Base-by-base conservation (phyloP, 1,140 invertebrate genomes). In the Potamilus streckersoni region DNA sequence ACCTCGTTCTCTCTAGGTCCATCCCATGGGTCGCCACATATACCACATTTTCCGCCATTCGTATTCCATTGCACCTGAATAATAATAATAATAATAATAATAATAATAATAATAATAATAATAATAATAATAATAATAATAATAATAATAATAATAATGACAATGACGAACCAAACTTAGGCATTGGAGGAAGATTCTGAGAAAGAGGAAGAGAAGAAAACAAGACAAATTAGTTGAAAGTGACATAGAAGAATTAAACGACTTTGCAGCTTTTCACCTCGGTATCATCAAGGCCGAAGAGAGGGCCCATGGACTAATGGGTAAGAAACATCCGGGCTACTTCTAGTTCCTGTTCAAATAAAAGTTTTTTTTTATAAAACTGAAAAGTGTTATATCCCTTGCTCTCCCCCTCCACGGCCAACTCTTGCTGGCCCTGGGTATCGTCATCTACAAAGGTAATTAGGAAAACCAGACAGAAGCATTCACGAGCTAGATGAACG, bases 21-120 rank as follows among this genome's bases (percentile, higher is more conserved):
- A 3, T 91, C 81, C 83, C 94, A 97, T 0, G 95, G 90, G 88
- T 97, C 96, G 13, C 95, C 95, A 85, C 96, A 97, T 55, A 96
- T 93, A 6, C 96, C 96, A 85, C 96, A 97, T 87, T 96, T 95
- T 0, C 96, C 95, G 0, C 91, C 92, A 83, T 93, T 93, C 11
- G 60, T 14, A 11, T 38, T 49, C 78, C 82, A 83, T 66, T 79
- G 76, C 59, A 66, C 75, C 80, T 83, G 67, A 23, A 77, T 72
- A 73, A 73, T 67, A 27, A 17, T 58, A 38, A 31, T n/a, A 20
- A 20, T 66, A 17, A 20, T 66, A 17, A 20, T 66, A 31, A 66
- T 20, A 23, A 20, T 66, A 17, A 20, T 66, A 17, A 17, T 20
- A 20, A 66, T 66, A 17, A 66, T 66, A 38, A 38, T 38, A 38